Conservation (phyloP, 2,797 vertebrate species). For the Macropus fuliginosus region DNA sequence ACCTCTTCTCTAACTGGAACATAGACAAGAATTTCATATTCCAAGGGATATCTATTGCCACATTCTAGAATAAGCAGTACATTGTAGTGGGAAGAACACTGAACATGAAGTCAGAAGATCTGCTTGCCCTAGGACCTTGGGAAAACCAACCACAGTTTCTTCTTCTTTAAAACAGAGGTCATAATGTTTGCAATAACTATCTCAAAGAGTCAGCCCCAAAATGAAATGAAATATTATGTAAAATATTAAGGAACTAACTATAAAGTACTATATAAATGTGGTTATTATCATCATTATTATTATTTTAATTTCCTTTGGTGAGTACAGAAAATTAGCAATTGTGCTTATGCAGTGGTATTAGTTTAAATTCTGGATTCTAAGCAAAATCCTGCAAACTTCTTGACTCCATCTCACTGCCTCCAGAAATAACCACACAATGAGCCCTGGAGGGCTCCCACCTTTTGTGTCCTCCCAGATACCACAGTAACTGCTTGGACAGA, state of each 20-base stretch:
- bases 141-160: not conserved
- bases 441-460: too few species aligned
- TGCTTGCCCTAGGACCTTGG: not conserved
- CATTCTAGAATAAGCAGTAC: not conserved
- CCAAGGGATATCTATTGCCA: not conserved
- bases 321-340: not conserved
- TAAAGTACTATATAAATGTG: not conserved
- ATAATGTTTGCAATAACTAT: not conserved
- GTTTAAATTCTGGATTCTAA: not conserved
- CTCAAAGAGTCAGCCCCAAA: not conserved
- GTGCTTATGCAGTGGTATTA: not conserved
- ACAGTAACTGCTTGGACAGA: not conserved
- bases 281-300: not conserved
- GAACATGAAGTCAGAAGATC: not conserved
- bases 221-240: not conserved
- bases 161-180: not conserved
- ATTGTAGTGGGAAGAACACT: not conserved
- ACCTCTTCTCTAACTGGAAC: slow-evolving; percentile 28
- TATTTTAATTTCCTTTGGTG: not conserved
- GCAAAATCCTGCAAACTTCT: not conserved
- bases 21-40: not conserved
- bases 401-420: not conserved
- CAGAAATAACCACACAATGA: not conserved
- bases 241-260: not conserved
- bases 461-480: not conserved